phyloP scores from a whole-genome alignment of 2,797 vertebrate genomes.

The Gila robusta region DNA sequence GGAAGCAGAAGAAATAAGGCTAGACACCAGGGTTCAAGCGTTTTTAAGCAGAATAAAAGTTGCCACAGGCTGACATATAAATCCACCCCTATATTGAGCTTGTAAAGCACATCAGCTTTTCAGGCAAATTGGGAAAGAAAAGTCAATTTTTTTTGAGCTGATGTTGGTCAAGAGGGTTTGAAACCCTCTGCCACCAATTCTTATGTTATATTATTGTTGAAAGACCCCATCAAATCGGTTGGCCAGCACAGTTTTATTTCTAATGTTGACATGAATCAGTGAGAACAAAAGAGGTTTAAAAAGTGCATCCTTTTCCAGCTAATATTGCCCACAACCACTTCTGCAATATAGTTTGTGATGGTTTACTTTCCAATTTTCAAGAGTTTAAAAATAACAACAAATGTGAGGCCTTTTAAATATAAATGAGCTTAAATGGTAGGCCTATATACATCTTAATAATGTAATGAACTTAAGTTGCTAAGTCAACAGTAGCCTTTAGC shows the following conservation, averaged over 20 bases:
- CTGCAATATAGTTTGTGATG: background rate
- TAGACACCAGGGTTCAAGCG: background rate
- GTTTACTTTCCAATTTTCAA: background rate
- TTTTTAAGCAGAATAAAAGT: background rate
- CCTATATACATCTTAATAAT: background rate
- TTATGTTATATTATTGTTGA: background rate
- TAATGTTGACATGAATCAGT: background rate
- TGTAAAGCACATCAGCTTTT: background rate
- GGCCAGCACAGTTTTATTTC: background rate
- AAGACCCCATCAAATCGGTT: background rate
- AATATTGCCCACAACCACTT: background rate
- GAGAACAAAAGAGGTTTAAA: background rate
- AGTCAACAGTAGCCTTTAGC: background rate
- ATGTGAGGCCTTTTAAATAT: background rate
- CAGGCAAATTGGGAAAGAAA: background rate
- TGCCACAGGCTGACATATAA: background rate
- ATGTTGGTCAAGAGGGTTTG: background rate
- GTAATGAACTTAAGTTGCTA: background rate
- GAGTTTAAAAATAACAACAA: background rate
- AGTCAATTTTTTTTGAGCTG: background rate
- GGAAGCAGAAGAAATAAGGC: background rate
- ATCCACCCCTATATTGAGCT: background rate
- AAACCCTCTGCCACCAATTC: background rate
- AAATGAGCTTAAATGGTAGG: background rate
- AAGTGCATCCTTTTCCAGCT: background rate